These are phyloP conservation scores for Zaprionus capensis DNA, from an alignment of 1,140 invertebrate genomes.

Conservation along the genomic window DNA sequence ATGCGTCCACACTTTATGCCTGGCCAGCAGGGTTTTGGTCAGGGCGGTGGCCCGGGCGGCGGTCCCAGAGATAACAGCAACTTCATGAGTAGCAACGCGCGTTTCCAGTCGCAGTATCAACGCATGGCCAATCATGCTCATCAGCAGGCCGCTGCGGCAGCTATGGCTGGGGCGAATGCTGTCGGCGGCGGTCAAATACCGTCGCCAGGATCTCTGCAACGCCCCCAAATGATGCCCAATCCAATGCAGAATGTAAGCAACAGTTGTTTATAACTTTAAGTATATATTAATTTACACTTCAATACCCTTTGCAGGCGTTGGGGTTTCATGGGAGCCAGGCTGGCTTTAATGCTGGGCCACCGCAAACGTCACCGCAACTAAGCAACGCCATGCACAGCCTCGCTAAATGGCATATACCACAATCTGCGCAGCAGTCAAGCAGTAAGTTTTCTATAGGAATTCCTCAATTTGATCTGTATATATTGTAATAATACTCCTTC, in stretches of 20 bases:
- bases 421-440: constrained; percentile 85
- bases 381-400: constrained; percentile 73
- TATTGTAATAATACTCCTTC: not conserved
- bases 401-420: constrained; percentile 89
- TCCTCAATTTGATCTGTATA: not conserved
- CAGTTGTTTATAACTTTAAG: not conserved
- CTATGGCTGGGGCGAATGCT: constrained; percentile 67
- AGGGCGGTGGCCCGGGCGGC: constrained; percentile 76
- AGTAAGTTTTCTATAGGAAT: constrained; percentile 60
- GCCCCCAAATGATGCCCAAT: constrained; percentile 78
- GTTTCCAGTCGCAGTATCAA: constrained; percentile 80
- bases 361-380: constrained; percentile 72
- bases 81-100: constrained; percentile 79
- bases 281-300: not conserved
- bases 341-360: constrained; percentile 81
- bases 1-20: constrained; percentile 83
- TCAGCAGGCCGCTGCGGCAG: constrained; percentile 75
- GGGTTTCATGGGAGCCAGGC: constrained; percentile 84
- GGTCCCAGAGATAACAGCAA: constrained; percentile 65
- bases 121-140: constrained; percentile 82
- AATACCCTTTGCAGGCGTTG: constrained; percentile 62
- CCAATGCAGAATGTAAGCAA: constrained; percentile 82
- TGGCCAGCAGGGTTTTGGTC: constrained; percentile 77
- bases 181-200: constrained; percentile 75
- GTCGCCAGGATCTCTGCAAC: constrained; percentile 71